A percentile compares a stretch with the other conserved stretches of the same genome.
These are phyloP conservation scores for Scomber japonicus DNA, from an alignment of 2,113 vertebrate genomes.

Conservation along the genomic window DNA sequence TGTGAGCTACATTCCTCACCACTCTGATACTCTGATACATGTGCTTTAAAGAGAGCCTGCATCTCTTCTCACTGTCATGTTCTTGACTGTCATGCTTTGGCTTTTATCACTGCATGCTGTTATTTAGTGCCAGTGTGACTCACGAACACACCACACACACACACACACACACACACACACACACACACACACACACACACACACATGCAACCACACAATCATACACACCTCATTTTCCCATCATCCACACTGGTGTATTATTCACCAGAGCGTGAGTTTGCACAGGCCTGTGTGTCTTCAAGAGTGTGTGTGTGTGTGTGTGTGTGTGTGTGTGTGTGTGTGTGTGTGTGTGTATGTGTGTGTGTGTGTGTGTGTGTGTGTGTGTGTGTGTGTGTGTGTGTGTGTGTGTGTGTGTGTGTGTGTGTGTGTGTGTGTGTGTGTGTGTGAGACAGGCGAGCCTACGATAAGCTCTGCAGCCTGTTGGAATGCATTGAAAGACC, in stretches of 20 bases:
- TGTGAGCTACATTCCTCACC: neutral
- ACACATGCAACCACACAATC: conserved; percentile 2
- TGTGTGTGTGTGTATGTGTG: neutral
- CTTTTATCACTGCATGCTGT: conserved; percentile 35
- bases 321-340: conserved; percentile 11
- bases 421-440: too few species aligned
- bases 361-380: neutral
- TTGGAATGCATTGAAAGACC: conserved; percentile 73
- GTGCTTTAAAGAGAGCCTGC: neutral
- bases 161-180: conserved; percentile 17
- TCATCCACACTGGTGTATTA: conserved; percentile 44
- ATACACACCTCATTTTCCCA: conserved; percentile 33
- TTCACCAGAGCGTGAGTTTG: conserved; percentile 34
- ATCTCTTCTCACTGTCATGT: conserved; percentile 14
- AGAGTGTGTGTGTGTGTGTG: conserved; percentile 17
- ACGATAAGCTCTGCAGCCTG: conserved; percentile 64
- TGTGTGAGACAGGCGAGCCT: neutral
- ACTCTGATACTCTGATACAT: neutral
- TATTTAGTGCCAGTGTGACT: conserved; percentile 22
- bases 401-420: too few species aligned
- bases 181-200: conserved; percentile 13
- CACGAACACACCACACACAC: conserved; percentile 26
- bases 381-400: conserved; percentile 1
- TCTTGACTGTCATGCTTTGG: conserved; percentile 28
- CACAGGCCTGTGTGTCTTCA: conserved; percentile 27